Percentiles rank a stretch among this genome's conserved stretches.
phyloP scores from a whole-genome alignment of 1,140 invertebrate genomes.

The Amyelois transitella region DNA sequence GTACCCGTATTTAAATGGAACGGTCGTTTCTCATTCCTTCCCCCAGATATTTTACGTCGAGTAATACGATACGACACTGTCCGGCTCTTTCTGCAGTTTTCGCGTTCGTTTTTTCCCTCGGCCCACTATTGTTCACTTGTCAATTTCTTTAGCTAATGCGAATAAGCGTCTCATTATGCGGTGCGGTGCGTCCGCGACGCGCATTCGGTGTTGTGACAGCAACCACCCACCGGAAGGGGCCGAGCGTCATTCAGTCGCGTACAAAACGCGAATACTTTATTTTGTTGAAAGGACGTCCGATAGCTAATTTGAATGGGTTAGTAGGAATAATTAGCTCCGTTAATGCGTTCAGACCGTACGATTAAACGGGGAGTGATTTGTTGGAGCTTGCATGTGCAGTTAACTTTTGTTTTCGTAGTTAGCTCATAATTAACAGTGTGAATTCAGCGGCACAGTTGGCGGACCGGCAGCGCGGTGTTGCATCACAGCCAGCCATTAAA shows the following conservation, averaged over 20 bases:
- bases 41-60: constrained; percentile 72
- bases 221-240: constrained; percentile 72
- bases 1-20: constrained; percentile 65
- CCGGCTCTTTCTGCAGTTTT: constrained; percentile 70
- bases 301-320: constrained; percentile 72
- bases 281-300: constrained; percentile 55
- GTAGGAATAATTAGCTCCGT: constrained; percentile 69
- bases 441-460: constrained; percentile 11
- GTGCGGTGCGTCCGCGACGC: constrained; percentile 66
- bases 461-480: constrained; percentile 18
- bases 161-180: constrained; percentile 74
- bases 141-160: constrained; percentile 74
- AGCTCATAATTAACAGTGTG: constrained; percentile 36
- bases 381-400: constrained; percentile 29
- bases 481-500: constrained; percentile 22
- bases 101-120: constrained; percentile 62
- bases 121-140: constrained; percentile 73
- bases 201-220: constrained; percentile 71
- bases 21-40: constrained; percentile 71
- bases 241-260: constrained; percentile 66
- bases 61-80: constrained; percentile 74
- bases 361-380: constrained; percentile 22
- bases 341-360: constrained; percentile 27
- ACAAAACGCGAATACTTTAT: constrained; percentile 72
- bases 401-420: constrained; percentile 44